Conservation (phyloP, 2,888 invertebrate species). For the Sinotaia quadrata region DNA sequence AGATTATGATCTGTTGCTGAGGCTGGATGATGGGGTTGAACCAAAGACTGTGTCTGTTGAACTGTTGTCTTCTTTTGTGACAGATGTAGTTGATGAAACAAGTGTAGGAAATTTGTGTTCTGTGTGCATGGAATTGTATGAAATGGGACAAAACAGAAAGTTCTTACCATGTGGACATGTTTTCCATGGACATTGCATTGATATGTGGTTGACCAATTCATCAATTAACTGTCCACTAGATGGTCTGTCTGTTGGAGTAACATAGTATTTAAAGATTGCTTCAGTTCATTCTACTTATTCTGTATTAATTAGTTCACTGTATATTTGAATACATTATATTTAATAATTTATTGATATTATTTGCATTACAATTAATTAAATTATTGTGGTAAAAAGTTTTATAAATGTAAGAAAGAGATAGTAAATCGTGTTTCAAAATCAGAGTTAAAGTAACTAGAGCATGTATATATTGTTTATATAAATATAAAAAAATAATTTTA, state of each 20-base stretch:
- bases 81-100: conserved; percentile 50
- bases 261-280: no score
- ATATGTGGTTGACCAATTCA: conserved; percentile 66
- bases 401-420: no score
- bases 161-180: conserved; percentile 67
- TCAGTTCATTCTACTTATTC: no score
- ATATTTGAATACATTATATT: no score
- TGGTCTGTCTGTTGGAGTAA: conserved; percentile 63
- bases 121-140: conserved; percentile 66
- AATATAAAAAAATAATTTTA: no score
- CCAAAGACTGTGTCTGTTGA: conserved; percentile 62
- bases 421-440: no score
- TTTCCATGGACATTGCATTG: conserved; percentile 68
- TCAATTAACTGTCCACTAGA: conserved; percentile 69
- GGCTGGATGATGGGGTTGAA: conserved; percentile 65
- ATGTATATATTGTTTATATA: no score
- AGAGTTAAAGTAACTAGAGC: no score
- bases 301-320: no score
- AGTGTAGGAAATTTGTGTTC: conserved; percentile 50
- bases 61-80: conserved; percentile 50
- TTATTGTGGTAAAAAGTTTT: no score
- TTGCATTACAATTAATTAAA: no score
- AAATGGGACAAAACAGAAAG: conserved; percentile 57
- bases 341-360: no score
- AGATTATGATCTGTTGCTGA: conserved; percentile 67